Conservation (phyloP, 1,140 invertebrate species). For the Trichoplusia ni region DNA sequence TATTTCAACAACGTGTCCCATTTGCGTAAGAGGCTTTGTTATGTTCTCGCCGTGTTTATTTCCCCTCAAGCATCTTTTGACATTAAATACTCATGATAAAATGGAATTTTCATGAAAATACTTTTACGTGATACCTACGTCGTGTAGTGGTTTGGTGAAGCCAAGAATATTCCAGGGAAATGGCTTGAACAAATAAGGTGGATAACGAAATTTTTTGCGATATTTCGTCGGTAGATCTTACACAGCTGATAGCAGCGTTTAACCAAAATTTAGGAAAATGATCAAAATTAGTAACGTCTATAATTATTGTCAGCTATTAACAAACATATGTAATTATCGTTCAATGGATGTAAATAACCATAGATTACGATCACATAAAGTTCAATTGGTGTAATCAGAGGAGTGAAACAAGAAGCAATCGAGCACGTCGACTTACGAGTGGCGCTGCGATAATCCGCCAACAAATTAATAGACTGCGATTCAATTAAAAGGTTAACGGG, state of each 20-base stretch:
- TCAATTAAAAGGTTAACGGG: slow-evolving; percentile 20
- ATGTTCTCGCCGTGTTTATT: slow-evolving; percentile 15
- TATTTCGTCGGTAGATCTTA: no score
- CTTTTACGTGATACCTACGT: background rate
- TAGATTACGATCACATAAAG: no score
- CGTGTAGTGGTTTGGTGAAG: no score
- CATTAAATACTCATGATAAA: slow-evolving; percentile 15
- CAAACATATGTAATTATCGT: no score
- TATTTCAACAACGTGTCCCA: slow-evolving; percentile 29
- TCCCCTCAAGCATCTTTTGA: slow-evolving; percentile 19
- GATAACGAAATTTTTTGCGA: no score
- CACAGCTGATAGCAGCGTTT: no score
- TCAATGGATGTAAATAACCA: background rate
- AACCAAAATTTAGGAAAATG: no score
- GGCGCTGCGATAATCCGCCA: slow-evolving; percentile 8
- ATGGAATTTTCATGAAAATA: background rate
- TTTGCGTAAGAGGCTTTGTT: slow-evolving; percentile 35
- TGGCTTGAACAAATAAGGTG: no score
- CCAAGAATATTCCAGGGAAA: background rate
- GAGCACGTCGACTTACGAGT: slow-evolving; percentile 19
- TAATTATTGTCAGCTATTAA: no score
- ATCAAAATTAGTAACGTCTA: no score
- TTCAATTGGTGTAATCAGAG: slow-evolving; percentile 23
- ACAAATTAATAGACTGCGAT: slow-evolving; percentile 28
- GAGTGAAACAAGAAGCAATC: slow-evolving; percentile 9